Evolutionary conservation across 1,140 invertebrate species (phyloP), one percentile per base, ranked within the genome.

Genomic region (Armadillidium nasatum): DNA sequence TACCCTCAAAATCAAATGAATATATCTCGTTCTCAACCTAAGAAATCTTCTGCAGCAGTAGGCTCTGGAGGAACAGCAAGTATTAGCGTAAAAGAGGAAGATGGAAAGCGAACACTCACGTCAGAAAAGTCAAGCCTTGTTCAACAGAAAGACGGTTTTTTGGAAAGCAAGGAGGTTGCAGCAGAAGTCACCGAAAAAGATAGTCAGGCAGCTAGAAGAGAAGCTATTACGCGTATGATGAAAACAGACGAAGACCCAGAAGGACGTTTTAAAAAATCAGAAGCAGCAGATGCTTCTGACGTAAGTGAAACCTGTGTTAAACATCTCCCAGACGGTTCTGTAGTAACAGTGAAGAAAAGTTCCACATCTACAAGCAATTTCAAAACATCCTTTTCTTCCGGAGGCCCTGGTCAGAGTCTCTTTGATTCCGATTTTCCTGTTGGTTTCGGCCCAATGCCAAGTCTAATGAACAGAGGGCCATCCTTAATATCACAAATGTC

Each of bases 401-500:
- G 67, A 67, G 73, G 54, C 0, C 68, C 45, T 43, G 66, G 69
- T 72, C 68, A 73, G 11, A 22, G 66, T 4, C 74, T 78, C 69
- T 78, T 78, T 54, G 66, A 71, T 33, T 60, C 73, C 4, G 67
- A 78, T 21, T 80, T 80, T 33, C 74, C 74, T 23, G n/a, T 33
- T 22, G 79, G 75, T 11, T 80, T 80, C 46, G 79, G 75, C 9
- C 75, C 78, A 23, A 50, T 80, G n/a, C 72, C 67, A 44, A 76
- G 72, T 67, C 60, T 80, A 19, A 80, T 78, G 73, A 74, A 72
- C 6, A 73, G 79, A 21, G 79, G 79, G 0, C 79, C 78, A 10
- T 72, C 74, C 19, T 76, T 80, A 23, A 80, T 80, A 75, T 76
- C 76, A 9, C 79, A 80, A 22, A 80, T 78, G 77, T 78, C 76